phyloP scores from a whole-genome alignment of 2,888 invertebrate genomes.

The Mesorhabditis sp. region DNA sequence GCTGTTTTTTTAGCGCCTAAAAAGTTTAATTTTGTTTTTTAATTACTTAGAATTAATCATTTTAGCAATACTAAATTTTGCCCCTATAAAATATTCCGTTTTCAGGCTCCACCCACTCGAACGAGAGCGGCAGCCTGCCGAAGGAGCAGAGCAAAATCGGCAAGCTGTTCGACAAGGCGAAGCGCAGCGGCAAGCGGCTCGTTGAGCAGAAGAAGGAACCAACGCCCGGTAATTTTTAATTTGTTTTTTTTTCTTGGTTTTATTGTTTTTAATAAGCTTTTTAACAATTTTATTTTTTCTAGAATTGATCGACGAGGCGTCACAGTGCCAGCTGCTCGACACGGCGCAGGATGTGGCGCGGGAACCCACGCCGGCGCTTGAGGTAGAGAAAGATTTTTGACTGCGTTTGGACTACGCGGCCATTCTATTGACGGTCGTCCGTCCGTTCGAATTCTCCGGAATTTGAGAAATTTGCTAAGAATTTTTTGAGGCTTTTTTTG shows the following conservation, averaged over 20 bases:
- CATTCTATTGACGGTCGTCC: too few relatives aligned
- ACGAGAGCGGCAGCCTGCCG: background rate
- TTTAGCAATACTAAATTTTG: too few relatives aligned
- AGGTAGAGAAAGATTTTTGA: background rate
- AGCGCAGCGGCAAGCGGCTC: conserved; percentile 29
- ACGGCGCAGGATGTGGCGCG: background rate
- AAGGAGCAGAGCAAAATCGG: conserved; percentile 33
- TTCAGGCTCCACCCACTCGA: background rate
- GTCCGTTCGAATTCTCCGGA: too few relatives aligned
- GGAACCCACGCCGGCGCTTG: conserved; percentile 2
- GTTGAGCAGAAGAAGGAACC: conserved; percentile 27
- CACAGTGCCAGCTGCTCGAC: background rate
- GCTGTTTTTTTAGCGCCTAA: too few relatives aligned
- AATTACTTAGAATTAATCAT: too few relatives aligned
- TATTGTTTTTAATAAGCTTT: background rate
- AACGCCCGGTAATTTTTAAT: conserved; percentile 16
- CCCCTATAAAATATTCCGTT: background rate
- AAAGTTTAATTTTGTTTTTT: too few relatives aligned
- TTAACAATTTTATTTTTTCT: conserved; percentile 5
- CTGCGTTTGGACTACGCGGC: too few relatives aligned
- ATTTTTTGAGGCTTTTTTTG: too few relatives aligned
- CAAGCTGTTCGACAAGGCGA: conserved; percentile 38
- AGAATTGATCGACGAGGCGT: conserved; percentile 1
- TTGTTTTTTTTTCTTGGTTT: background rate
- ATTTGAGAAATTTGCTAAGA: too few relatives aligned